These are phyloP conservation scores for Stichopus chloronotus DNA, from an alignment of 35 echinoderm and acorn worm genomes.

Conservation along the genomic window DNA sequence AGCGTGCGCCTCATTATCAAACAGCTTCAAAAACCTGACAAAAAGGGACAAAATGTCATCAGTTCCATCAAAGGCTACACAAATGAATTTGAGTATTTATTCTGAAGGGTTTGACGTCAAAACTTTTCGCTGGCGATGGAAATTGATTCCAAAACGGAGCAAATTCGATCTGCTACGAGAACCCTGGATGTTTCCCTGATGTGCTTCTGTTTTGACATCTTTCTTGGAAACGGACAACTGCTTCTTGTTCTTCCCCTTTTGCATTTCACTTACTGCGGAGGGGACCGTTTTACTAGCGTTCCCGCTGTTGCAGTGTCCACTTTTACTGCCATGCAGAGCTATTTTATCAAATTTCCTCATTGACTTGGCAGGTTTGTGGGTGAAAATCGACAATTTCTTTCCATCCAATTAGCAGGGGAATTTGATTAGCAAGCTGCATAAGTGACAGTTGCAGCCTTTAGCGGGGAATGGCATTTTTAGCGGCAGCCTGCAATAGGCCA, in stretches of 20 bases:
- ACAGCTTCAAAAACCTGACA: neutral
- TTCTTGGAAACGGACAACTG: conserved; percentile 10
- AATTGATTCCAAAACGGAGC: neutral
- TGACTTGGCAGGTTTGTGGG: neutral
- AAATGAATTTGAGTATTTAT: neutral
- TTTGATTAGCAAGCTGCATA: conserved; percentile 26
- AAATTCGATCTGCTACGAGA: neutral
- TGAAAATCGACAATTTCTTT: conserved; percentile 38
- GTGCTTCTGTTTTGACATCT: neutral
- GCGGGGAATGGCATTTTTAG: neutral
- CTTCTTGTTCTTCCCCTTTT: neutral
- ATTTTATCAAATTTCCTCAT: conserved; percentile 6
- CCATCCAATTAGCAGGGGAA: conserved; percentile 26
- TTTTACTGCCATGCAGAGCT: neutral
- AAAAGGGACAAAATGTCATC: neutral
- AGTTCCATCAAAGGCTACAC: neutral
- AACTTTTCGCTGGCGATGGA: neutral
- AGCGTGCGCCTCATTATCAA: neutral
- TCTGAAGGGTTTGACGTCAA: neutral
- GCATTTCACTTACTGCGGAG: neutral
- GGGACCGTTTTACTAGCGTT: neutral
- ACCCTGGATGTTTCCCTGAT: neutral
- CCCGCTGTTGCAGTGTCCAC: conserved; percentile 1
- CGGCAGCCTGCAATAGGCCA: conserved; percentile 1
- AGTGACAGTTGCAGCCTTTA: neutral